phyloP scores from a whole-genome alignment of 1,140 invertebrate genomes.

The Metaphire vulgaris region DNA sequence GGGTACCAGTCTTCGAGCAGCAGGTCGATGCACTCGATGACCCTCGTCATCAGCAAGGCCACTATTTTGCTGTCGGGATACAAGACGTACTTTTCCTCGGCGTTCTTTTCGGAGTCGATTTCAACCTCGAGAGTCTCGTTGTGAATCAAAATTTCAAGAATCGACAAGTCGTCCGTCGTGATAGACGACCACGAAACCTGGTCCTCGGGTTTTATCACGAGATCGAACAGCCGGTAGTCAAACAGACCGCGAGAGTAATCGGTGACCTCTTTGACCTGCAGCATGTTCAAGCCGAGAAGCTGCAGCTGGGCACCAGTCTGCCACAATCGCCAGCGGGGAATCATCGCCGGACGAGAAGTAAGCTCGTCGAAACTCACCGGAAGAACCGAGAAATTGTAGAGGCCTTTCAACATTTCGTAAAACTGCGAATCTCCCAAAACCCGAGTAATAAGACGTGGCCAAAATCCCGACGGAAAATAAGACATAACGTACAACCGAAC shows the following conservation, averaged over 20 bases:
- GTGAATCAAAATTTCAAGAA: slow-evolving; percentile 82
- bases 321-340: slow-evolving; percentile 88
- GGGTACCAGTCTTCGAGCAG: slow-evolving; percentile 98
- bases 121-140: slow-evolving; percentile 65
- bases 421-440: slow-evolving; percentile 71
- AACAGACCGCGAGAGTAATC: neutral
- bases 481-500: slow-evolving; percentile 64
- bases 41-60: slow-evolving; percentile 76
- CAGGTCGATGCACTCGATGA: slow-evolving; percentile 92
- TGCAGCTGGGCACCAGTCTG: slow-evolving; percentile 80
- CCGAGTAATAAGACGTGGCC: slow-evolving; percentile 86
- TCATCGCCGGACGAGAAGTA: slow-evolving; percentile 52
- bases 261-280: slow-evolving; percentile 16
- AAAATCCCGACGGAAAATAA: slow-evolving; percentile 96
- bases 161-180: slow-evolving; percentile 68
- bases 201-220: slow-evolving; percentile 9
- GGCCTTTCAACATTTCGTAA: slow-evolving; percentile 15
- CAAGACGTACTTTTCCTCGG: slow-evolving; percentile 39
- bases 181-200: slow-evolving; percentile 51
- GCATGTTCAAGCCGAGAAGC: neutral
- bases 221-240: slow-evolving; percentile 1
- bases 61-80: slow-evolving; percentile 42
- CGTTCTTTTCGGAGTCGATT: slow-evolving; percentile 28
- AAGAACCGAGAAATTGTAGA: slow-evolving; percentile 26
- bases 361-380: slow-evolving; percentile 59